Conservation (phyloP, 2,888 invertebrate species). For the Erebia aethiops region DNA sequence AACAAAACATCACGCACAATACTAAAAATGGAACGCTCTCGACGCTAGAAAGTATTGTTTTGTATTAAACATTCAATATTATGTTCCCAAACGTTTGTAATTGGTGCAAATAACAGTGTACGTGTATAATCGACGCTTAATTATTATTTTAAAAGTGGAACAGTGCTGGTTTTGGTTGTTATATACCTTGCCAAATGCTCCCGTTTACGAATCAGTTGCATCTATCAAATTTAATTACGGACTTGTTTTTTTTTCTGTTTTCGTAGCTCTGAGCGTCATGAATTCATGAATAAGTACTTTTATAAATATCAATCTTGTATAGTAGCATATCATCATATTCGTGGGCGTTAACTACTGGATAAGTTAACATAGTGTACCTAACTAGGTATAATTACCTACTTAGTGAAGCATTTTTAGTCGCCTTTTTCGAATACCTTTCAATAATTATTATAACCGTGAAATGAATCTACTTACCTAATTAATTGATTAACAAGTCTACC, state of each 20-base stretch:
- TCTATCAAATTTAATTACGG: constrained; percentile 36
- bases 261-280: constrained; percentile 28
- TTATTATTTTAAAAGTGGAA: constrained; percentile 15
- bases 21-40: constrained; percentile 77
- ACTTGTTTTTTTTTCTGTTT: constrained; percentile 34
- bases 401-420: not conserved
- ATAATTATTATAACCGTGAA: not conserved
- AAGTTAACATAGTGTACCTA: not conserved
- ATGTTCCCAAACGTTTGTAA: constrained; percentile 34
- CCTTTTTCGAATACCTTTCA: constrained; percentile 11
- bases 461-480: no score
- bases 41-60: constrained; percentile 72
- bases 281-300: constrained; percentile 24
- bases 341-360: not conserved
- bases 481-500: no score
- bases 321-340: constrained; percentile 15
- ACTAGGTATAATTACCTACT: not conserved
- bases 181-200: constrained; percentile 10
- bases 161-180: constrained; percentile 12
- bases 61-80: constrained; percentile 50
- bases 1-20: constrained; percentile 61
- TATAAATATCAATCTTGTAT: not conserved
- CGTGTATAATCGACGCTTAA: constrained; percentile 27
- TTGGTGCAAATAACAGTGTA: constrained; percentile 41
- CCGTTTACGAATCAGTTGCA: constrained; percentile 22